Conservation (phyloP, 2,888 invertebrate species). For the Agrotis ipsilon region DNA sequence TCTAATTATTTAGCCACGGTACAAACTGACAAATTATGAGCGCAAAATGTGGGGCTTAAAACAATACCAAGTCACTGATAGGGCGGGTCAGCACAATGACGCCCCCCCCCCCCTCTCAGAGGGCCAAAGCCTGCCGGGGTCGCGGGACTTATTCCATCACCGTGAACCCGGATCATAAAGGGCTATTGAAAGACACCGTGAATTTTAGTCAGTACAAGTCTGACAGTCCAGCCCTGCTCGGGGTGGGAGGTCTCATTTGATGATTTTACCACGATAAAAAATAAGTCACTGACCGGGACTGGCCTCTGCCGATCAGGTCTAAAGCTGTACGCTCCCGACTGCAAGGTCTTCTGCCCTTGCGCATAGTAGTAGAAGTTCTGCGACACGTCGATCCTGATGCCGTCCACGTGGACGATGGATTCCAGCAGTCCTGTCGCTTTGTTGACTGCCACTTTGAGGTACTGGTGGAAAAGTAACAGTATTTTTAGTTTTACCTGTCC, state of each 20-base stretch:
- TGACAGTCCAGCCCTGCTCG: too few relatives aligned
- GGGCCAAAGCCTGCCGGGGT: too few relatives aligned
- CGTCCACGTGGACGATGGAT: conserved; percentile 83
- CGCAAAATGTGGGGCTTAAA: too few relatives aligned
- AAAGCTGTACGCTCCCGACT: conserved; percentile 94
- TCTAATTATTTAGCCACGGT: background rate
- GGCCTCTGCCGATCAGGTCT: conserved; percentile 85
- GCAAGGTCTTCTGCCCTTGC: conserved; percentile 83
- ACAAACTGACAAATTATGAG: background rate
- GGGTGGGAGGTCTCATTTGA: too few relatives aligned
- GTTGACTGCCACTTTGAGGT: conserved; percentile 81
- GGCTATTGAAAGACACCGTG: too few relatives aligned
- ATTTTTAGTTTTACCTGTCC: too few relatives aligned
- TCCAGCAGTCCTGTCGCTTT: conserved; percentile 81
- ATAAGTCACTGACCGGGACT: conserved; percentile 68
- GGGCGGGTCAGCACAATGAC: too few relatives aligned
- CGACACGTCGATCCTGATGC: conserved; percentile 74
- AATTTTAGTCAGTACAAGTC: too few relatives aligned
- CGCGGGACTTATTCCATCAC: too few relatives aligned
- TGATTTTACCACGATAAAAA: too few relatives aligned
- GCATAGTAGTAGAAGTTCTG: conserved; percentile 91
- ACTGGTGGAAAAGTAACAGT: conserved; percentile 71
- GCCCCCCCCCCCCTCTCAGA: too few relatives aligned
- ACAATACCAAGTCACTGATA: conserved; percentile 64
- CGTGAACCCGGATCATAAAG: too few relatives aligned